Percentiles rank a stretch among this genome's conserved stretches.
These are phyloP conservation scores for Rhaphigaster nebulosa DNA, from an alignment of 2,888 invertebrate species.

Conservation along the genomic window DNA sequence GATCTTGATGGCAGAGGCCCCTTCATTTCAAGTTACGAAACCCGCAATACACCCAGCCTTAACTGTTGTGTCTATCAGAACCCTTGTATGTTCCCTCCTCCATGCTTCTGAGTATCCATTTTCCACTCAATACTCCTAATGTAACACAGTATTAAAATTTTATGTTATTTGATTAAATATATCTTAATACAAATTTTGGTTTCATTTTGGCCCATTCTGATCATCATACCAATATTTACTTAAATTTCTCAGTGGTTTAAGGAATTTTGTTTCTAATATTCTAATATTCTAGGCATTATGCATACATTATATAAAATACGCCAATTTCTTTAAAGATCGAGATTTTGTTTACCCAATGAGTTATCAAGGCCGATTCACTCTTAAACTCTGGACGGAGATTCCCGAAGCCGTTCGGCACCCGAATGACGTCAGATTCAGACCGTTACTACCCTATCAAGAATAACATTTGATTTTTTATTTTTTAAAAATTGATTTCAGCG, in stretches of 20 bases:
- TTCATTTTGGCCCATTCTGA: neutral
- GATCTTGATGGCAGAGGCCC: constrained; percentile 47
- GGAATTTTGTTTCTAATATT: neutral
- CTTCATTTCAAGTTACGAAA: constrained; percentile 28
- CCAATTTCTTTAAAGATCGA: neutral
- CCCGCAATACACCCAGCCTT: constrained; percentile 52
- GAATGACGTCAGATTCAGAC: constrained; percentile 30
- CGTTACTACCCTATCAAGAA: constrained; percentile 19
- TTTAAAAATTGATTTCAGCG: neutral
- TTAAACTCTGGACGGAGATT: neutral
- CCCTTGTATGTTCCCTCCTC: neutral
- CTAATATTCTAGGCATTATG: neutral
- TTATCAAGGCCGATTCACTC: constrained; percentile 13
- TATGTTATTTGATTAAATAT: neutral
- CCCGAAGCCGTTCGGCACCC: constrained; percentile 20
- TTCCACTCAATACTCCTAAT: neutral
- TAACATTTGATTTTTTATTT: neutral
- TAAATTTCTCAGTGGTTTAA: neutral
- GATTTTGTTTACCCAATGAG: neutral
- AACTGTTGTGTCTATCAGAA: constrained; percentile 51
- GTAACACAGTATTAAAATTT: neutral
- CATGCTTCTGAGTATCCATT: neutral
- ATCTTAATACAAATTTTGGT: neutral
- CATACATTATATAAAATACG: neutral
- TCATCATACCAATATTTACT: neutral